Evolutionary conservation across 2,113 vertebrate species (phyloP), one percentile per base, ranked within the genome.

Genomic region (Cochlearius cochlearius): DNA sequence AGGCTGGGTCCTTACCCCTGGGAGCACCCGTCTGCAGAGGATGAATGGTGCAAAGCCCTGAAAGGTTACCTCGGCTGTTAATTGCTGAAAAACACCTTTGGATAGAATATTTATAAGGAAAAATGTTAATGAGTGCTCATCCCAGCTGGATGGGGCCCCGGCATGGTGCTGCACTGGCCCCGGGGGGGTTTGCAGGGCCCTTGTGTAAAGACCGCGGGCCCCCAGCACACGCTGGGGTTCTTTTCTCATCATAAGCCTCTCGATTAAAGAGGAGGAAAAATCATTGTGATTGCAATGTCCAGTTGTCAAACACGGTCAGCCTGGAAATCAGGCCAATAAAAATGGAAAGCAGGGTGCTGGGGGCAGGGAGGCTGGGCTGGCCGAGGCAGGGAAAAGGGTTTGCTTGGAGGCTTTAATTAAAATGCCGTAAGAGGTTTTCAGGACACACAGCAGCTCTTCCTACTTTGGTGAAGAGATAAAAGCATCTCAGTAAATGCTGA

Each of bases 401-500:
- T 87, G 76, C 91, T 86, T 41, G 53, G 82, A 82, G 36, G 43
- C 63, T 92, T 88, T 80, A 79, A 95, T 93, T 95, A 93, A 92
- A 92, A 86, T 38, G 76, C 88, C 23, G 1, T 38, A 52, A 75
- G 72, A 83, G 84, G 47, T 82, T 89, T 93, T 59, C 66, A 53
- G 88, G 71, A 64, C 26, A 26, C 26, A 25, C 59, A 30, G 50
- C 60, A 82, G 63, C 63, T 66, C 62, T 85, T 22, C 49, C 38
- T 77, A 38, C 45, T 52, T 67, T 38, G 62, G 67, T 6, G 58
- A 83, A 43, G 55, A 86, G 66, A 58, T 49, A 59, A 73, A 88
- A 89, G 64, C 58, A 29, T 25, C 67, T 58, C 49, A 4, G 50
- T 53, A 92, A 92, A 58, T 50, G 58, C 59, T 72, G 75, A 77